phyloP scores from a whole-genome alignment of 2,888 invertebrate genomes.

The Aphidius colemani region DNA sequence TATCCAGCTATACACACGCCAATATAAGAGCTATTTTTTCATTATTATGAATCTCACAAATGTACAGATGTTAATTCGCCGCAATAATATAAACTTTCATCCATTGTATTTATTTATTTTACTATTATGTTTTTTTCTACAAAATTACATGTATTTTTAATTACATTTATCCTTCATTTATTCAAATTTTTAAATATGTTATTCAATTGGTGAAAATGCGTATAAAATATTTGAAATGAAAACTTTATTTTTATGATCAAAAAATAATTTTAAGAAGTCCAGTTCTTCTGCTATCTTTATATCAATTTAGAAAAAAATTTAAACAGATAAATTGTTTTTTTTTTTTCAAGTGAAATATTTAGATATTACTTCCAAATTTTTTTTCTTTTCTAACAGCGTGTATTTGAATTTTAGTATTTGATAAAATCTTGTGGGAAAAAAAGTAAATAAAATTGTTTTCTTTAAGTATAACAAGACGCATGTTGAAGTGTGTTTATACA shows the following conservation, averaged over 20 bases:
- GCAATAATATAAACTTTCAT: conserved; percentile 52
- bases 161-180: too few species aligned
- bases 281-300: too few species aligned
- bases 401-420: neutral
- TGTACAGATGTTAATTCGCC: conserved; percentile 59
- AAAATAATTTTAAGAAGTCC: too few species aligned
- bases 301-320: too few species aligned
- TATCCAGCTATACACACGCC: conserved; percentile 28
- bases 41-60: conserved; percentile 40
- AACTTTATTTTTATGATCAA: too few species aligned
- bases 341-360: too few species aligned
- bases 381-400: too few species aligned
- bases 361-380: neutral
- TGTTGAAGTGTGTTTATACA: neutral
- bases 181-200: too few species aligned
- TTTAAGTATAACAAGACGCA: conserved; percentile 1
- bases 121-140: conserved; percentile 27
- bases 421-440: neutral
- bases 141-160: neutral
- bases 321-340: too few species aligned
- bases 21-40: conserved; percentile 53
- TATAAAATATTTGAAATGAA: too few species aligned
- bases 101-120: conserved; percentile 47
- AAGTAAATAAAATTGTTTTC: neutral
- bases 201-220: too few species aligned